Percentiles rank a stretch among this genome's conserved stretches.
phyloP scores from a whole-genome alignment of 2,888 invertebrate species.

The Acanthacorydalis orientalis region DNA sequence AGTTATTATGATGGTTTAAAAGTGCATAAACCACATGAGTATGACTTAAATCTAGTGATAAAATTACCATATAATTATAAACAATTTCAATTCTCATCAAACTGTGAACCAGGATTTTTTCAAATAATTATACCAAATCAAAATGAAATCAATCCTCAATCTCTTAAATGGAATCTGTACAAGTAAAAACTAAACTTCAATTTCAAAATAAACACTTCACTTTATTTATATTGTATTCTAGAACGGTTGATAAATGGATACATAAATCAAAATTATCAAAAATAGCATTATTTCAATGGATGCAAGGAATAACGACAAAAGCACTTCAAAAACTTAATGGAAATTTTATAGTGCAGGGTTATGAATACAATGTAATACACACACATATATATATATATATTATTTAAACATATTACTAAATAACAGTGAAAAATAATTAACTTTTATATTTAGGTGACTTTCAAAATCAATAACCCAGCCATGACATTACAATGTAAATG shows the following conservation, averaged over 20 bases:
- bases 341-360: too few relatives aligned
- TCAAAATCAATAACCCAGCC: background rate
- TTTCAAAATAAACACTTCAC: too few relatives aligned
- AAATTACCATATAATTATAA: slow-evolving; percentile 30
- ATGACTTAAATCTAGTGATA: slow-evolving; percentile 40
- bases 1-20: slow-evolving; percentile 44
- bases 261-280: background rate
- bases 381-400: too few relatives aligned
- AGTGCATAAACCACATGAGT: slow-evolving; percentile 39
- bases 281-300: background rate
- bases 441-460: background rate
- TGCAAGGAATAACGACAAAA: background rate
- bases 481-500: background rate
- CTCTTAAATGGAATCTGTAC: too few relatives aligned
- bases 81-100: slow-evolving; percentile 16
- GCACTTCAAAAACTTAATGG: too few relatives aligned
- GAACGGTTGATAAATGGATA: too few relatives aligned
- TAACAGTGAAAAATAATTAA: background rate
- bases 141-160: background rate
- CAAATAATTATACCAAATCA: slow-evolving; percentile 22
- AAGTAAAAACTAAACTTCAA: too few relatives aligned
- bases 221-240: too few relatives aligned
- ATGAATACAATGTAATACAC: too few relatives aligned
- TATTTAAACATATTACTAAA: background rate
- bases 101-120: slow-evolving; percentile 28